Evolutionary conservation across 2,797 vertebrate species (phyloP).

Genomic region (Lacerta viridis): DNA sequence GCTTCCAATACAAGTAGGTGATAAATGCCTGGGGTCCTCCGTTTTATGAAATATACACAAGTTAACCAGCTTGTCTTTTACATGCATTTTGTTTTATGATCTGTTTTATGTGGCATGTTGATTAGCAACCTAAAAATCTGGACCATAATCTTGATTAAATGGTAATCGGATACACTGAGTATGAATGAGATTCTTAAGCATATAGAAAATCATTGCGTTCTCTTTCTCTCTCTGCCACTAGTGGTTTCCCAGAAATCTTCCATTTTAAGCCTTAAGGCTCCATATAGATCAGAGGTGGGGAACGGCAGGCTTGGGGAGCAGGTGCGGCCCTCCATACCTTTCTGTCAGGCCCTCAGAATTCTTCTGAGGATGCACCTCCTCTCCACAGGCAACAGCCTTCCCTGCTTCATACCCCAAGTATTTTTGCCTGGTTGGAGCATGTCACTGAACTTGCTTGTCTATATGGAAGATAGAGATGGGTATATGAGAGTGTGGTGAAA

Average conservation of each 20-base stretch:
- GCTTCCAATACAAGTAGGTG: constrained; percentile 5
- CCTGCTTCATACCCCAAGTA: too few species aligned
- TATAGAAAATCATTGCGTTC: constrained; percentile 16
- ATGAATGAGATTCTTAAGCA: constrained; percentile 24
- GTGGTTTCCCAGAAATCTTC: constrained; percentile 16
- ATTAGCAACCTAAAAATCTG: constrained; percentile 39
- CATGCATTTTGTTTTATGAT: constrained; percentile 15
- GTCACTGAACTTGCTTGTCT: too few species aligned
- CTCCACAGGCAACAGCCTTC: too few species aligned
- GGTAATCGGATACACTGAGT: constrained; percentile 24
- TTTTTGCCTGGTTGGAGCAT: too few species aligned
- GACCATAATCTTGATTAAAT: fast-evolving
- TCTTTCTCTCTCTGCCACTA: neutral
- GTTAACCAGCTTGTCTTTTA: constrained; percentile 31
- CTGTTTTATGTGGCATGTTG: constrained; percentile 25
- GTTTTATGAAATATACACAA: constrained; percentile 19
- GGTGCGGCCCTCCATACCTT: too few species aligned
- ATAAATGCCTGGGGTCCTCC: constrained; percentile 8
- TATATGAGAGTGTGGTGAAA: too few species aligned
- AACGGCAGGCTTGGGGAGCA: too few species aligned
- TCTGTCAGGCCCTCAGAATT: too few species aligned
- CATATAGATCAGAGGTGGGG: too few species aligned
- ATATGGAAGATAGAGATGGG: too few species aligned
- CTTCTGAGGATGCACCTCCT: too few species aligned
- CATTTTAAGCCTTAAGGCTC: neutral